Percentiles rank a stretch among this genome's conserved stretches.
phyloP scores from a whole-genome alignment of 2,888 invertebrate species.

The Ochropleura plecta region DNA sequence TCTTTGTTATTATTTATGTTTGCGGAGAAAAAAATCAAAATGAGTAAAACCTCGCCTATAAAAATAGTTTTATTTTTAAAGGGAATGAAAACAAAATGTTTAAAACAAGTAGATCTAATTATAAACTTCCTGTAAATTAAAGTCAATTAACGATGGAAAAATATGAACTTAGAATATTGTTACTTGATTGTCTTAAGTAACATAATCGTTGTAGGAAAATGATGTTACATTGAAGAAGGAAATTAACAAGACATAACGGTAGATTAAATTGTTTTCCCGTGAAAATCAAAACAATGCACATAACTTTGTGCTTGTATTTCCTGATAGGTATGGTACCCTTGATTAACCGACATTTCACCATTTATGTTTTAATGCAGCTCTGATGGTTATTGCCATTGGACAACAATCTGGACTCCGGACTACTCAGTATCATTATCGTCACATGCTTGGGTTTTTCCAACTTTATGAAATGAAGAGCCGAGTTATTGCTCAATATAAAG shows the following conservation, averaged over 20 bases:
- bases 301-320: not conserved
- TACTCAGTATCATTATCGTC: too few species aligned
- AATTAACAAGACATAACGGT: conserved; percentile 1
- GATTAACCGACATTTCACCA: too few species aligned
- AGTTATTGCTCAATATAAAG: too few species aligned
- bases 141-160: not conserved
- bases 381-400: not conserved
- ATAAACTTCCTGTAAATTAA: conserved; percentile 6
- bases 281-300: not conserved
- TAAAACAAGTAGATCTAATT: not conserved
- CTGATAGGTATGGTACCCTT: not conserved
- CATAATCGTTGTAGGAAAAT: not conserved
- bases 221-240: not conserved
- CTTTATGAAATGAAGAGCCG: too few species aligned
- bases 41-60: too few species aligned
- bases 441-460: too few species aligned
- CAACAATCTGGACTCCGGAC: not conserved
- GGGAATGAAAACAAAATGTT: not conserved
- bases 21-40: too few species aligned
- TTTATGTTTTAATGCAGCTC: too few species aligned
- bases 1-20: too few species aligned
- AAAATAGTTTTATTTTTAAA: not conserved
- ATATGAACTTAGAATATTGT: not conserved
- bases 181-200: not conserved
- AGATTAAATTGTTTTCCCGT: not conserved